These are phyloP conservation scores for Ceuthmochares aereus DNA, from an alignment of 2,113 vertebrate species.

Conservation along the genomic window DNA sequence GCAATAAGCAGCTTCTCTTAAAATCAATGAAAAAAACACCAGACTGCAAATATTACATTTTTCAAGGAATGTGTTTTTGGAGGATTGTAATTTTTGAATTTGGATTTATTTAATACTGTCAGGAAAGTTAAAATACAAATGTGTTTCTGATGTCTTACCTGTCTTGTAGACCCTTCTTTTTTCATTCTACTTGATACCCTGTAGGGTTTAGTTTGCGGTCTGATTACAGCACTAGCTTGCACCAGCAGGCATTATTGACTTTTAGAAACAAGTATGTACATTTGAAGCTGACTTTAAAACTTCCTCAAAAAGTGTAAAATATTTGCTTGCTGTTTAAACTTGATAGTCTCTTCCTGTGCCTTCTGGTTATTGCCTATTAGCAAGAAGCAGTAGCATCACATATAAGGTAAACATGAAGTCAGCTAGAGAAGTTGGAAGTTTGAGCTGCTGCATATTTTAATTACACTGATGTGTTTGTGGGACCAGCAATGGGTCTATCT, in stretches of 20 bases:
- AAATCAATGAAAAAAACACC: neutral
- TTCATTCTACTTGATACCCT: neutral
- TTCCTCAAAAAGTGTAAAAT: neutral
- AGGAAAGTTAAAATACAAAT: neutral
- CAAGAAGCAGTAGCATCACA: neutral
- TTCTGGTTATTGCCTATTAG: neutral
- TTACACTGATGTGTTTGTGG: neutral
- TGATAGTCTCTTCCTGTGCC: neutral
- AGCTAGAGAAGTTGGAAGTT: neutral
- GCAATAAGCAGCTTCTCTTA: neutral
- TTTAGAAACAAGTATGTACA: neutral
- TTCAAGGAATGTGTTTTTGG: neutral
- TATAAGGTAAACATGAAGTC: neutral
- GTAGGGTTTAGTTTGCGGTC: neutral
- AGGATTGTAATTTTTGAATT: neutral
- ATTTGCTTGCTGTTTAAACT: neutral
- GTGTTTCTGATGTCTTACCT: neutral
- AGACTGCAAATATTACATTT: neutral
- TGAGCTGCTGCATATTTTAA: neutral
- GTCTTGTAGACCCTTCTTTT: neutral
- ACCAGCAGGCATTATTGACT: neutral
- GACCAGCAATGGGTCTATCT: neutral
- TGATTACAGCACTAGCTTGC: neutral
- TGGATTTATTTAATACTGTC: neutral
- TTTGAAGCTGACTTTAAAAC: neutral